Percentiles rank a stretch among this genome's conserved stretches.
Conservation (phyloP, 2,113 vertebrate species). For the Poeciliopsis prolifica region DNA sequence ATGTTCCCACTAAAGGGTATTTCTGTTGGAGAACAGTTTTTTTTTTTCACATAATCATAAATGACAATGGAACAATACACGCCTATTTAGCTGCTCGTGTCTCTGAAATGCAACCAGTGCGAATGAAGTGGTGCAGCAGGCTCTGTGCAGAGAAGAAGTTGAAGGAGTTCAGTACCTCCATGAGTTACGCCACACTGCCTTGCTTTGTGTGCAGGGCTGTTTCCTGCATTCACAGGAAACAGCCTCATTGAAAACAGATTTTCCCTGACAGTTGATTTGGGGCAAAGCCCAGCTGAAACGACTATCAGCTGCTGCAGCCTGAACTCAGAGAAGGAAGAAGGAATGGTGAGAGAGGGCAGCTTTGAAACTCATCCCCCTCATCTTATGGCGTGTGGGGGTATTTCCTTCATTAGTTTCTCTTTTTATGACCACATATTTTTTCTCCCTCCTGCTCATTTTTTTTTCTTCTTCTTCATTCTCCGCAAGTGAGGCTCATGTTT, state of each 20-base stretch:
- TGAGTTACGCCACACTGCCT: slow-evolving; percentile 58
- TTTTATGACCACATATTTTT: slow-evolving; percentile 52
- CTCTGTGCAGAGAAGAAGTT: slow-evolving; percentile 32
- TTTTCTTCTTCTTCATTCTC: slow-evolving; percentile 13
- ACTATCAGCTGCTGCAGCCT: slow-evolving; percentile 57
- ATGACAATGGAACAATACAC: neutral
- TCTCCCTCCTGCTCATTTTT: slow-evolving; percentile 21
- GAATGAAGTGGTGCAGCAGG: slow-evolving; percentile 7
- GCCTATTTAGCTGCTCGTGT: neutral
- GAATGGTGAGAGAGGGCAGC: slow-evolving; percentile 35
- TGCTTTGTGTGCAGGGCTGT: slow-evolving; percentile 81
- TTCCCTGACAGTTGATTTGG: slow-evolving; percentile 69
- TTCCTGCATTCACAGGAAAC: slow-evolving; percentile 87
- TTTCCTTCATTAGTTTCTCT: slow-evolving; percentile 61
- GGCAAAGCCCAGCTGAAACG: slow-evolving; percentile 65
- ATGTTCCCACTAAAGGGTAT: neutral
- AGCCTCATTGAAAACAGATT: slow-evolving; percentile 88
- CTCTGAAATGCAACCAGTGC: neutral
- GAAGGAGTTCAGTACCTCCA: slow-evolving; percentile 66
- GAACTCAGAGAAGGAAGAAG: slow-evolving; percentile 31
- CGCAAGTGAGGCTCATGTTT: slow-evolving; percentile 53
- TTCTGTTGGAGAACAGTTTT: neutral
- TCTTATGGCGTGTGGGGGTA: slow-evolving; percentile 52
- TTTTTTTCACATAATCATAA: neutral
- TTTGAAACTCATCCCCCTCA: slow-evolving; percentile 72